Percentiles rank a stretch among this genome's conserved stretches.
Conservation (phyloP, 1,140 invertebrate genomes). For the Apolygus lucorum region DNA sequence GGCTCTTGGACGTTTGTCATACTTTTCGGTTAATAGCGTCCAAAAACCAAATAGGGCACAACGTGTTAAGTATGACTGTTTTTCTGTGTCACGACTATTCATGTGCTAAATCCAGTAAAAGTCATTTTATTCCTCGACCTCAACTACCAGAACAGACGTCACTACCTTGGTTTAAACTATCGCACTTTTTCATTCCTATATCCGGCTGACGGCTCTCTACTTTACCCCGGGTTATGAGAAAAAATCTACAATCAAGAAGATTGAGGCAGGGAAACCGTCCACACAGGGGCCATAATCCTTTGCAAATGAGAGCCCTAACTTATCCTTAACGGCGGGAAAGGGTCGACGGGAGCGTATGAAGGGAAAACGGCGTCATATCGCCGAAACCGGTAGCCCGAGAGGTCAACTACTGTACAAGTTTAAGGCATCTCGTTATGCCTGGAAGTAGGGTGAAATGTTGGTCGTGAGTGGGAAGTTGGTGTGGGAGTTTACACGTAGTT, state of each 20-base stretch:
- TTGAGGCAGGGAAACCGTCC: slow-evolving; percentile 15
- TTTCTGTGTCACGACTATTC: too few relatives aligned
- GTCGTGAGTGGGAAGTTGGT: not conserved
- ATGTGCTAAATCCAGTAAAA: too few relatives aligned
- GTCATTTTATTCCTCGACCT: too few relatives aligned
- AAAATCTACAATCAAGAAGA: slow-evolving; percentile 11
- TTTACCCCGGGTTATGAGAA: slow-evolving; percentile 11
- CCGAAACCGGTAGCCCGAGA: not conserved
- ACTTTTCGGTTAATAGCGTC: too few relatives aligned
- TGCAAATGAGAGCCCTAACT: not conserved
- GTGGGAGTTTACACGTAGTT: too few relatives aligned
- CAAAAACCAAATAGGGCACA: too few relatives aligned
- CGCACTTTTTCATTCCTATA: too few relatives aligned
- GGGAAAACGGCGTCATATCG: not conserved
- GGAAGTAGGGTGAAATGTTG: not conserved
- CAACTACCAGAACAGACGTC: too few relatives aligned
- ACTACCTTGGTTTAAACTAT: too few relatives aligned
- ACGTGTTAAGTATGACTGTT: too few relatives aligned
- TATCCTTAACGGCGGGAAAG: not conserved
- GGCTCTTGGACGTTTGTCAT: too few relatives aligned
- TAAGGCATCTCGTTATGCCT: not conserved
- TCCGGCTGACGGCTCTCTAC: too few relatives aligned
- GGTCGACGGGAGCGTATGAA: not conserved
- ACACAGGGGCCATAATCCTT: not conserved
- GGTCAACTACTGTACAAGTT: not conserved